Evolutionary conservation across 2,797 vertebrate genomes (phyloP).

Genomic region (Heterohyrax brucei): DNA sequence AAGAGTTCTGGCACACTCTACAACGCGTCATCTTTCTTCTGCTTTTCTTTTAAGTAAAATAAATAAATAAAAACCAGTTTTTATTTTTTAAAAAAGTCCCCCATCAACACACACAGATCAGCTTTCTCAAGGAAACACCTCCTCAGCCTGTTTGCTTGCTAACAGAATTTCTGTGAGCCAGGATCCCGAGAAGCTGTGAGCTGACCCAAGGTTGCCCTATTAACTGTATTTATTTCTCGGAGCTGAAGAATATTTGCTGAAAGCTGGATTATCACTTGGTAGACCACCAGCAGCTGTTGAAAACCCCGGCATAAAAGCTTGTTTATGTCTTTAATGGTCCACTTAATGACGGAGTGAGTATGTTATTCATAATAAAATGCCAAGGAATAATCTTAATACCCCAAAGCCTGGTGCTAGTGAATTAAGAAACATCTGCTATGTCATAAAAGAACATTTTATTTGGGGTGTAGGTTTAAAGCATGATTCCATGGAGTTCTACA

Average conservation of each 20-base stretch:
- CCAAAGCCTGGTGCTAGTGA: constrained; percentile 92
- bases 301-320: constrained; percentile 92
- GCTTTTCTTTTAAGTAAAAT: not conserved
- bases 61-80: not conserved
- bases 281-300: constrained; percentile 94
- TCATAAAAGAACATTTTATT: constrained; percentile 91
- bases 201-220: constrained; percentile 80
- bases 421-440: constrained; percentile 94
- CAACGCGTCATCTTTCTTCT: not conserved
- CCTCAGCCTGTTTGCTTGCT: constrained; percentile 63
- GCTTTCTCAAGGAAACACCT: constrained; percentile 53
- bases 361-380: constrained; percentile 93
- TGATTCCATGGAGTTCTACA: constrained; percentile 83
- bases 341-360: constrained; percentile 92
- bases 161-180: constrained; percentile 70
- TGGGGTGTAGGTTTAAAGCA: constrained; percentile 88
- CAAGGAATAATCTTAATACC: constrained; percentile 93
- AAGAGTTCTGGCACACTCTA: not conserved
- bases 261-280: constrained; percentile 93
- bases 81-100: not conserved
- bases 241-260: constrained; percentile 90
- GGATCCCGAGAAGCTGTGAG: constrained; percentile 64
- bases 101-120: not conserved
- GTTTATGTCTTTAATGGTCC: constrained; percentile 94
- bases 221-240: constrained; percentile 86